Conservation (phyloP, 53 echinoderm and acorn worm genomes). For the Glandiceps talaboti region DNA sequence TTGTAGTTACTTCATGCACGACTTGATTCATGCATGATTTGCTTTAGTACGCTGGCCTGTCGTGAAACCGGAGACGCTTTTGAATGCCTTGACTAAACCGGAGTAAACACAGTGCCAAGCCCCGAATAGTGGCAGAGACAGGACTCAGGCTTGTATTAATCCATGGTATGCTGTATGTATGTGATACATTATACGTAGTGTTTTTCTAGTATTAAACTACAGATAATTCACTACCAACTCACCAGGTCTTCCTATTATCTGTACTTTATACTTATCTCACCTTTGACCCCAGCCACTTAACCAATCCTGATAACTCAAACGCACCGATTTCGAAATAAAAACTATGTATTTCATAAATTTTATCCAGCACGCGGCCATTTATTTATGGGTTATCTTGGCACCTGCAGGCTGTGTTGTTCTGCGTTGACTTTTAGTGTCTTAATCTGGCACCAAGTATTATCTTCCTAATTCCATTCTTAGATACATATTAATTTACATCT, state of each 20-base stretch:
- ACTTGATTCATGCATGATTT: no score
- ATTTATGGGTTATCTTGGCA: no score
- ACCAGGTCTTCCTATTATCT: background rate
- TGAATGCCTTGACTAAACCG: no score
- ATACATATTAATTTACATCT: background rate
- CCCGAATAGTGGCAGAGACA: no score
- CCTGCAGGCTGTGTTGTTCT: background rate
- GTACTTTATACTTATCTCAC: background rate
- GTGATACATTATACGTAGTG: background rate
- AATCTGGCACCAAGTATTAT: background rate
- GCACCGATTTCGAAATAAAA: background rate
- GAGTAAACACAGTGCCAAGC: no score
- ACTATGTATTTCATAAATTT: no score
- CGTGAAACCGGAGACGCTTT: no score
- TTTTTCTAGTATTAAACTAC: background rate
- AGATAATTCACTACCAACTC: background rate
- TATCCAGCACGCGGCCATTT: no score
- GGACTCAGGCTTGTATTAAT: no score
- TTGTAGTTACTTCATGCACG: no score
- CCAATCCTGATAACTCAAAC: background rate
- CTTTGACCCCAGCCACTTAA: background rate
- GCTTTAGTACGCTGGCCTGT: no score
- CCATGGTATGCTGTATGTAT: background rate
- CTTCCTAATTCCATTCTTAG: background rate
- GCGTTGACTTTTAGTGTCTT: background rate